Evolutionary conservation across 2,888 invertebrate species (phyloP), one percentile per base, ranked within the genome.

Genomic region (Prenolepis imparis): DNA sequence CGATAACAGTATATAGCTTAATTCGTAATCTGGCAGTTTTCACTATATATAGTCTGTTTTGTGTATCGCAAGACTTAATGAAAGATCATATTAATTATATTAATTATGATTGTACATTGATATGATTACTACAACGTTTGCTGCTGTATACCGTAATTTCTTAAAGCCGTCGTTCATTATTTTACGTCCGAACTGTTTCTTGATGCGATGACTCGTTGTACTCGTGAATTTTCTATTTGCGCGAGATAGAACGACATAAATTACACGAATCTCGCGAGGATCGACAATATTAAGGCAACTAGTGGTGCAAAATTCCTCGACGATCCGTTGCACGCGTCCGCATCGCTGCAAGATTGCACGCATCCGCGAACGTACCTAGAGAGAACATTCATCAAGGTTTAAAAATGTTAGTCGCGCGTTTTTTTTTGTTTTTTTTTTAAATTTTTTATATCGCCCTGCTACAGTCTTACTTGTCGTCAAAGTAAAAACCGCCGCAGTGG

Each of bases 401-500:
- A 21, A 66, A 36, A 41, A 52, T 44, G 36, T 5, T 48, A 55
- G 9, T 64, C 2, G 39, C 39, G 39, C 1, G 39, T 9, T 21
- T 15, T 68, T 32, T 9, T 41, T 63, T 15, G 1, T 11, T 21
- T 15, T 68, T 32, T 9, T 39, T 63, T 15, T 15, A 9, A 2
- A 28, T 28, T 11, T 72, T 18, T 18, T 12, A 21, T 1, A 15
- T 73, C 3, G 12, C 1, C 12, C 32, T 18, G 66, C 18, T 24
- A 52, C 4, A 67, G 61, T 91, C 94, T 95, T 94, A 98, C 97
- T 97, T 97, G 90, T 97, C 97, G 91, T 98, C 97, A 93, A 98
- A 99, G 94, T 97, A 97, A 95, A 99, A 98, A 90, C 98, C 96
- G 44, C 99, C 99, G 94, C 99, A 99, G 95, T 99, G 99, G n/a